Base-by-base conservation (phyloP, 2,888 invertebrate genomes). In the Tillus elongatus region DNA sequence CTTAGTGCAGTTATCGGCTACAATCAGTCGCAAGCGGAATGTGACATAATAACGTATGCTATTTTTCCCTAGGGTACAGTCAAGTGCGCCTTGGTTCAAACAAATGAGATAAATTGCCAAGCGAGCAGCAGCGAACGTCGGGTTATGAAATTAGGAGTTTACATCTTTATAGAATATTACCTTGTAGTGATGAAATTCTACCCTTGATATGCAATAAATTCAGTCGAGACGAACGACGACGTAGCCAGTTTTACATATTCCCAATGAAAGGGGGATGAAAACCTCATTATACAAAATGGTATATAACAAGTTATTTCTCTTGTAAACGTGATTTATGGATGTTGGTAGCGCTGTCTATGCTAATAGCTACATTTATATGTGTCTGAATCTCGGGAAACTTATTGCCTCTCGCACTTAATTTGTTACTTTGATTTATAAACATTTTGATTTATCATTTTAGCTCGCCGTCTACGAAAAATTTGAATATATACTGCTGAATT, bases 241-340 rank as follows among this genome's bases (percentile, higher is more conserved):
- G n/a, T n/a, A n/a, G n/a, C 6, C 24, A 49, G 45, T 54, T 59
- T 60, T 60, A 56, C 60, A 60, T 61, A 58, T 54, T 56, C 53
- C 54, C 52, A 51, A 53, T 52, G 50, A 51, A 52, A 54, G 51
- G 58, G 53, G 54, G 64, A 63, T 64, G 63, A 64, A 61, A 63
- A 62, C 62, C 58, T 63, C 63, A 61, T 64, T 63, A 64, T 61
- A 63, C 61, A 60, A 45, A 42, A 58, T 57, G 56, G 51, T 58
- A 60, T 62, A 63, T 65, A 65, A 63, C 64, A 63, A 65, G 64
- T 63, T 63, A 64, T 63, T 62, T 63, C 62, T 63, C 62, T 57
- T 60, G 58, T 58, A 56, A 6, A 19, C 56, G 60, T 65, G 64
- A 65, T 65, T 65, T 65, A 65, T 65, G 58, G 52, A 47, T 50